These are phyloP conservation scores for Basileuterus tristriatus DNA, from an alignment of 2,797 vertebrate genomes.

Conservation along the genomic window DNA sequence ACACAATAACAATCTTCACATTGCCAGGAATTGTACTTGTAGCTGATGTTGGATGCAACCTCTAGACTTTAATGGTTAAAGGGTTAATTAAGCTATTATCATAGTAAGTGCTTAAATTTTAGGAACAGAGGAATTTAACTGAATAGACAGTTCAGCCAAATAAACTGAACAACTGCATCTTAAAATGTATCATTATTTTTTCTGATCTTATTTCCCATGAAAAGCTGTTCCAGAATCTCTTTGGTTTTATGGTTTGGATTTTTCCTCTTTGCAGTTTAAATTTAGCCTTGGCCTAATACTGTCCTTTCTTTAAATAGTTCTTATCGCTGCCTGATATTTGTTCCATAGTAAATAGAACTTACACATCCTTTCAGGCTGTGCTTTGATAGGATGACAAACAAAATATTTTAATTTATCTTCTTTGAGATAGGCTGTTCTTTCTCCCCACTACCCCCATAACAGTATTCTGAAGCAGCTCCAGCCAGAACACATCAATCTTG, in stretches of 20 bases:
- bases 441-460: background rate
- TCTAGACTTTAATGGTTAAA: background rate
- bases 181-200: background rate
- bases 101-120: background rate
- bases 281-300: background rate
- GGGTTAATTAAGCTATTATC: background rate
- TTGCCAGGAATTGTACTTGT: background rate
- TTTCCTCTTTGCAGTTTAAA: constrained; percentile 25
- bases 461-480: constrained; percentile 4
- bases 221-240: background rate
- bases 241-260: background rate
- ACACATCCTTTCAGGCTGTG: background rate
- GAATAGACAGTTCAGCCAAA: background rate
- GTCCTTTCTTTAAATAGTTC: constrained; percentile 30
- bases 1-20: background rate
- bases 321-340: background rate
- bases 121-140: background rate
- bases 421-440: background rate
- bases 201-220: background rate
- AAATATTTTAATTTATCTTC: constrained; percentile 8
- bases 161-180: background rate
- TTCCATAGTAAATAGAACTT: constrained; percentile 15
- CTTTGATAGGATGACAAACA: constrained; percentile 28
- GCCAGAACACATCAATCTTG: background rate
- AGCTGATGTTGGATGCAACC: background rate